phyloP scores from a whole-genome alignment of 1,140 invertebrate species.

The Drosophila equinoxialis region DNA sequence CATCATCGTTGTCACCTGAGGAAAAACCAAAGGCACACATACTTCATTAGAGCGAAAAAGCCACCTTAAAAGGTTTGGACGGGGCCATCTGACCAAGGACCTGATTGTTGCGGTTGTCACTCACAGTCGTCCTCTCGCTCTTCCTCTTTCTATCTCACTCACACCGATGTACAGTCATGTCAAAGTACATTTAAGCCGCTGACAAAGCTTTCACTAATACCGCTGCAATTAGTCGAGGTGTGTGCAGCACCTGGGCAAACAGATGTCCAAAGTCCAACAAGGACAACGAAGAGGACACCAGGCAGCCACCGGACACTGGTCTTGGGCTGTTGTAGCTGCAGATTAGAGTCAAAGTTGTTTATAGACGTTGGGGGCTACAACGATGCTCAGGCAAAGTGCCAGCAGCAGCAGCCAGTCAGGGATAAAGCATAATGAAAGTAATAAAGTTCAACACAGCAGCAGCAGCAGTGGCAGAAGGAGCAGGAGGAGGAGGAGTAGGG shows the following conservation, averaged over 20 bases:
- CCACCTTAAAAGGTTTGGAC: background rate
- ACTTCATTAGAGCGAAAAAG: constrained; percentile 53
- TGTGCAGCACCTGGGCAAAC: constrained; percentile 72
- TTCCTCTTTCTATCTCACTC: background rate
- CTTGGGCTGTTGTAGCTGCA: constrained; percentile 32
- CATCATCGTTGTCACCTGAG: constrained; percentile 28
- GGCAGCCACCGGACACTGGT: constrained; percentile 32
- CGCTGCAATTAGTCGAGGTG: constrained; percentile 73
- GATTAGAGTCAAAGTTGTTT: constrained; percentile 77
- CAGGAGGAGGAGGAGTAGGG: constrained; percentile 1
- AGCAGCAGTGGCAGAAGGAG: constrained; percentile 13
- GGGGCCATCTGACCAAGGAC: background rate
- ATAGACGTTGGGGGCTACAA: constrained; percentile 44
- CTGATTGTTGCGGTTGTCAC: constrained; percentile 50
- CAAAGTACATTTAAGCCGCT: constrained; percentile 59
- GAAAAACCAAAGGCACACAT: constrained; percentile 35
- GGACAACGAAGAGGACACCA: background rate
- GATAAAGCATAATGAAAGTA: constrained; percentile 78
- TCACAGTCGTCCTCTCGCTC: constrained; percentile 4
- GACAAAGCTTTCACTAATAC: constrained; percentile 76
- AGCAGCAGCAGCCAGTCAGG: constrained; percentile 31
- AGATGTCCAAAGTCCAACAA: constrained; percentile 30
- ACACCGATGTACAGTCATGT: constrained; percentile 36
- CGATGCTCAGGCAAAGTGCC: constrained; percentile 6
- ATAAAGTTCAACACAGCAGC: constrained; percentile 64